phyloP scores from a whole-genome alignment of 1,140 invertebrate genomes.

The Aphaenogaster ashmeadi region DNA sequence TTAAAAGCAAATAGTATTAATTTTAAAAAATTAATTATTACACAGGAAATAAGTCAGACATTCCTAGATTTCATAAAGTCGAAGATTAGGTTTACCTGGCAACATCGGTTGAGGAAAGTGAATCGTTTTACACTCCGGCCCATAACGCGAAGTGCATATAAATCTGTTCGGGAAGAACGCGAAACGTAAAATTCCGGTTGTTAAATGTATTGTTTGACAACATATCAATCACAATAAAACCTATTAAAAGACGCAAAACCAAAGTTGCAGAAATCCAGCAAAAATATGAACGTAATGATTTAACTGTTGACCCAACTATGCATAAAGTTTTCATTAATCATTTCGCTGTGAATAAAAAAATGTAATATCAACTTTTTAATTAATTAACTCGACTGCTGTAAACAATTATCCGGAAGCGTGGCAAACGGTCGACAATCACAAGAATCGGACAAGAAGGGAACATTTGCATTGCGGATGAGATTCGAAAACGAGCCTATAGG shows the following conservation, averaged over 20 bases:
- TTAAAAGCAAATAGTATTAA: neutral
- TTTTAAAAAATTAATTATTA: neutral
- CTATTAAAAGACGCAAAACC: neutral
- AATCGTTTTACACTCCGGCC: neutral
- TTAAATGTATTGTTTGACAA: neutral
- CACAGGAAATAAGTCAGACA: no score
- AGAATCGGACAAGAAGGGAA: neutral
- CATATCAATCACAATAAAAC: neutral
- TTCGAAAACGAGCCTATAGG: neutral
- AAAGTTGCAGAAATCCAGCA: neutral
- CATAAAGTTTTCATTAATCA: neutral
- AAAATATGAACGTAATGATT: neutral
- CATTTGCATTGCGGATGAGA: neutral
- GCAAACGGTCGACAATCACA: neutral
- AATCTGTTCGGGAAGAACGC: neutral
- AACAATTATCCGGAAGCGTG: slow-evolving; percentile 29
- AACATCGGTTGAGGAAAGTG: neutral
- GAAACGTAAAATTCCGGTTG: neutral
- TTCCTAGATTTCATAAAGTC: neutral
- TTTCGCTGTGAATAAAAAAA: neutral
- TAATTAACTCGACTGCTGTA: slow-evolving; percentile 2
- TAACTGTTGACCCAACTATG: neutral
- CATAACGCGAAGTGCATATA: neutral
- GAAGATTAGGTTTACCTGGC: slow-evolving; percentile 31
- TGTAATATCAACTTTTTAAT: neutral